phyloP scores from a whole-genome alignment of 2,888 invertebrate species.

The Geophilus truncorum region DNA sequence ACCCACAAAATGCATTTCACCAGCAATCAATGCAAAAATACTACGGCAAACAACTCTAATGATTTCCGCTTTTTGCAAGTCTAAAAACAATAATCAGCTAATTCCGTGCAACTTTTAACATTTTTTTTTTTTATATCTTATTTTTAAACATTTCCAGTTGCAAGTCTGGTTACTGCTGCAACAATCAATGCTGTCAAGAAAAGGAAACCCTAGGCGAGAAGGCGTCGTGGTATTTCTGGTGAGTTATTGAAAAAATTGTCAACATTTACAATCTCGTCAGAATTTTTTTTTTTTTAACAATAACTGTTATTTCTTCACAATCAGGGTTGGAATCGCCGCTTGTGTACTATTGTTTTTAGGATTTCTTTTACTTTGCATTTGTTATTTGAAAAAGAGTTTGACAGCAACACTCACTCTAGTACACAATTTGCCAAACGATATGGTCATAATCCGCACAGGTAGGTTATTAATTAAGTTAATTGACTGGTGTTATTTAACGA shows the following conservation, averaged over 20 bases:
- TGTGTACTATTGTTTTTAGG: slow-evolving; percentile 29
- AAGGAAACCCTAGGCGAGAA: background rate
- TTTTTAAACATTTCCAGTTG: background rate
- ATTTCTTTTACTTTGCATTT: slow-evolving; percentile 30
- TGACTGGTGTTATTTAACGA: background rate
- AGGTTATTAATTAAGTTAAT: background rate
- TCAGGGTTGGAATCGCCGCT: slow-evolving; percentile 32
- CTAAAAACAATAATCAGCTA: too few species aligned
- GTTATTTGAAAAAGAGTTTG: slow-evolving; percentile 31
- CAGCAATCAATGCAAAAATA: too few species aligned
- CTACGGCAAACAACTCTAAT: too few species aligned
- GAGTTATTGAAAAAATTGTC: too few species aligned
- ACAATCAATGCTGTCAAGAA: background rate
- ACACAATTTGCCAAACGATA: slow-evolving; percentile 32
- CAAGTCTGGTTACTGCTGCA: background rate
- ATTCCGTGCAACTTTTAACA: too few species aligned
- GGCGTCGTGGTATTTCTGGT: background rate
- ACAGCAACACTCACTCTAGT: slow-evolving; percentile 28
- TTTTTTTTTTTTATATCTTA: too few species aligned
- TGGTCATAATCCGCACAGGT: slow-evolving; percentile 34
- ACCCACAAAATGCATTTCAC: too few species aligned
- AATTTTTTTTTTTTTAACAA: background rate
- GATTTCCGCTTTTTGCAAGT: too few species aligned
- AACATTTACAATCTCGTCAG: too few species aligned
- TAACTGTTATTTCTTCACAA: background rate